phyloP scores from a whole-genome alignment of 2,888 invertebrate species.

The Tetropium fuscum region DNA sequence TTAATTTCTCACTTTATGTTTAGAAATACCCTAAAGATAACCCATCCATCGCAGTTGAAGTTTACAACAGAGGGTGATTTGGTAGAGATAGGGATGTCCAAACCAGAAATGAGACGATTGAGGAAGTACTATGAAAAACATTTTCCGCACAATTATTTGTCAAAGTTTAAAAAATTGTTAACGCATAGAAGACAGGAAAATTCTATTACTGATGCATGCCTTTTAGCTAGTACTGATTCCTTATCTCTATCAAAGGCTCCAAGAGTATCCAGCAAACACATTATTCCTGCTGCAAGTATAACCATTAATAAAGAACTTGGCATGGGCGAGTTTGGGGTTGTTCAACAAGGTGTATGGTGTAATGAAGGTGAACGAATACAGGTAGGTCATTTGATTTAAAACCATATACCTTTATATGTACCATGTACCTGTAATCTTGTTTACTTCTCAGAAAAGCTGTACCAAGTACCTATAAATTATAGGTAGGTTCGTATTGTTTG shows the following conservation, averaged over 20 bases:
- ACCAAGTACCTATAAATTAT: too few species aligned
- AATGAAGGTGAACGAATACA: conserved; percentile 90
- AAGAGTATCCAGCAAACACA: conserved; percentile 86
- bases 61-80: conserved; percentile 96
- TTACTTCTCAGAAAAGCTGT: too few species aligned
- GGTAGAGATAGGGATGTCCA: conserved; percentile 90
- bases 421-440: too few species aligned
- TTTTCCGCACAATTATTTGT: conserved; percentile 92
- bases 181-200: conserved; percentile 71
- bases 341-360: conserved; percentile 98
- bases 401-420: too few species aligned
- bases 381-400: conserved; percentile 42
- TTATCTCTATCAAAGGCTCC: conserved; percentile 65
- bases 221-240: conserved; percentile 56
- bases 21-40: conserved; percentile 90
- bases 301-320: conserved; percentile 95
- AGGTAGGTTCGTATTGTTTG: too few species aligned
- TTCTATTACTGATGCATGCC: conserved; percentile 50
- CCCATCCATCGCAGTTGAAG: conserved; percentile 89
- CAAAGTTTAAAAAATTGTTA: conserved; percentile 89
- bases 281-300: conserved; percentile 86
- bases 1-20: conserved; percentile 54
- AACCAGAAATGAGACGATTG: conserved; percentile 94
- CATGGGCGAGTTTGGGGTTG: conserved; percentile 97
- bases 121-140: conserved; percentile 95